Conservation (phyloP, 2,888 invertebrate genomes). For the Phalangium opilio region DNA sequence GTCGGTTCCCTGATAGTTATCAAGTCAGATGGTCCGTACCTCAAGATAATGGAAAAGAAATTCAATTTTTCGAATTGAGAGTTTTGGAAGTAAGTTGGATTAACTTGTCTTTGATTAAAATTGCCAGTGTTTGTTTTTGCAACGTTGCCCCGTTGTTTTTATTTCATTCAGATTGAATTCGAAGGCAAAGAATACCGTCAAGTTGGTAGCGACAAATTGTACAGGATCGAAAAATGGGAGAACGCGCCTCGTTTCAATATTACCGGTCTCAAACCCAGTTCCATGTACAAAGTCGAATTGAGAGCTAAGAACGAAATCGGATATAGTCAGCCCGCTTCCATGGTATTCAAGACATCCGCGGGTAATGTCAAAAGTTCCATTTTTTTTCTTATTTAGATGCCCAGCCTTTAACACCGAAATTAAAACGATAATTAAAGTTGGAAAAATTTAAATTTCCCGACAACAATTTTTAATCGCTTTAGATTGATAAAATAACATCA, state of each 20-base stretch:
- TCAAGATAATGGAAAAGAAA: slow-evolving; percentile 74
- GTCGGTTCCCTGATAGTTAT: slow-evolving; percentile 27
- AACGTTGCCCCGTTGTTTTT: too few species aligned
- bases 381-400: not conserved
- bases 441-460: too few species aligned
- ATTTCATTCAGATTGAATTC: too few species aligned
- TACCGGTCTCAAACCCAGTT: slow-evolving; percentile 53
- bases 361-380: slow-evolving; percentile 41
- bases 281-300: slow-evolving; percentile 66
- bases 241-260: slow-evolving; percentile 32
- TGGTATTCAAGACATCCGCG: slow-evolving; percentile 67
- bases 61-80: slow-evolving; percentile 61
- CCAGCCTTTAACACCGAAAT: too few species aligned
- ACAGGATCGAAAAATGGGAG: slow-evolving; percentile 12
- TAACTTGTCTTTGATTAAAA: not conserved
- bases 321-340: slow-evolving; percentile 56
- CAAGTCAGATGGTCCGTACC: slow-evolving; percentile 72
- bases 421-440: too few species aligned
- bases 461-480: too few species aligned
- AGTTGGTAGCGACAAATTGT: not conserved
- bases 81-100: slow-evolving; percentile 56
- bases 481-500: too few species aligned
- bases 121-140: too few species aligned
- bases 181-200: not conserved
- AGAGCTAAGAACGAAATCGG: slow-evolving; percentile 74